Percentiles rank a stretch among this genome's conserved stretches.
Evolutionary conservation across 2,113 vertebrate genomes (phyloP).

Genomic region (Syrrhaptes paradoxus): DNA sequence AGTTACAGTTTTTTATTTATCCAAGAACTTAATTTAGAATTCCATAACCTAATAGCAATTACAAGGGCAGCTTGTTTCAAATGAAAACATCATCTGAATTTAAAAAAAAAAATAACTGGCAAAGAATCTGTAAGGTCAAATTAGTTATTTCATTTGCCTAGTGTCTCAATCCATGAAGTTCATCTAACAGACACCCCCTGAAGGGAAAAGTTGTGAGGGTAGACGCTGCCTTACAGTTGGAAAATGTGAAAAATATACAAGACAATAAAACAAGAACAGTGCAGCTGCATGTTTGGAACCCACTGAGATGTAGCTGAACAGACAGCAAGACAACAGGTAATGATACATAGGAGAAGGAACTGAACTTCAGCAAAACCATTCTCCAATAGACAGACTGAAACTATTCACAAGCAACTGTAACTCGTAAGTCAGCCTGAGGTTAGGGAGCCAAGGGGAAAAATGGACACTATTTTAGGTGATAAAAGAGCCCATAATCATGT

Average conservation of each 20-base stretch:
- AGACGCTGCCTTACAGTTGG: neutral
- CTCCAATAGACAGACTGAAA: neutral
- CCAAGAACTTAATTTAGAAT: neutral
- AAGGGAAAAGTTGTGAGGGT: neutral
- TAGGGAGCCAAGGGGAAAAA: neutral
- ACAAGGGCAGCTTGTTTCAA: neutral
- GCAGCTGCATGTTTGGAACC: neutral
- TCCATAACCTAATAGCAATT: neutral
- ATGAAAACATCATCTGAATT: neutral
- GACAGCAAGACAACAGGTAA: neutral
- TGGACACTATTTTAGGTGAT: neutral
- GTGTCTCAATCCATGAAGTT: neutral
- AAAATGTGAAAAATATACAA: neutral
- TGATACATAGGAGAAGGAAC: neutral
- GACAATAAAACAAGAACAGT: neutral
- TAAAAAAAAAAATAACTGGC: neutral
- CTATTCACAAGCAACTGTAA: neutral
- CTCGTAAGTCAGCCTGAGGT: neutral
- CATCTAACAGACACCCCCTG: neutral
- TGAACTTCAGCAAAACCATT: neutral
- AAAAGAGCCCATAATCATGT: neutral
- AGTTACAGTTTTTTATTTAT: neutral
- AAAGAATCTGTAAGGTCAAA: neutral
- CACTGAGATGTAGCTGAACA: neutral
- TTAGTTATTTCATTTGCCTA: neutral